Base-by-base conservation (phyloP, 2,888 invertebrate genomes). In the Stenoptilia bipunctidactyla region DNA sequence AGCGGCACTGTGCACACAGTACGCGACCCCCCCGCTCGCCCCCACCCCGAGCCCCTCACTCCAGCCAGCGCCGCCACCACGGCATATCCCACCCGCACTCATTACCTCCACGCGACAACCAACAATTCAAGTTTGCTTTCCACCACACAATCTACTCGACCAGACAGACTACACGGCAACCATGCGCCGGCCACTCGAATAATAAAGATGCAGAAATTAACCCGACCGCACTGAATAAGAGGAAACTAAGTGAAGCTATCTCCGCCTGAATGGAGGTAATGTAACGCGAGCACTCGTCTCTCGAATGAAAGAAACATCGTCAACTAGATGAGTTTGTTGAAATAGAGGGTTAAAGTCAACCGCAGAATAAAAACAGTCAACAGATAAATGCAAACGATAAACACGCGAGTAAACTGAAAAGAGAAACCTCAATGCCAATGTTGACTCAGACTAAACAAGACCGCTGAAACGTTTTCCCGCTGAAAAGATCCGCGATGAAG, bases 161-260 rank as follows among this genome's bases (percentile, higher is more conserved):
- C 69, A 79, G 76, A 75, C 75, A 72, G 67, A 72, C 77, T 72
- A 70, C 61, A 69, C 70, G 58, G 51, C 61, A 58, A n/a, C 57
- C 66, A 69, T 73, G 71, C 68, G 70, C 62, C 60, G 68, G 56
- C 79, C 73, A 77, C 83, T 79, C 74, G 82, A 82, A 83, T 83
- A 82, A 82, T 80, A 82, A 82, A 80, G 80, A 80, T 79, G 75
- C 73, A 82, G 73, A 69, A 83, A 83, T 83, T 82, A 82, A 76
- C 75, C 77, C 68, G 72, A 58, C 72, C 67, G 61, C 64, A 71
- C 60, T 73, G 68, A 73, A 77, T 74, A 77, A 80, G 70, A 70
- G 74, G 77, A 76, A 82, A 82, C 83, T 83, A 83, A 83, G 82
- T 82, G 82, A 82, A 79, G 74, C 82, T 76, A 82, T 83, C 80